Conservation (phyloP, 2,797 vertebrate genomes). For the Chelonia mydas region DNA sequence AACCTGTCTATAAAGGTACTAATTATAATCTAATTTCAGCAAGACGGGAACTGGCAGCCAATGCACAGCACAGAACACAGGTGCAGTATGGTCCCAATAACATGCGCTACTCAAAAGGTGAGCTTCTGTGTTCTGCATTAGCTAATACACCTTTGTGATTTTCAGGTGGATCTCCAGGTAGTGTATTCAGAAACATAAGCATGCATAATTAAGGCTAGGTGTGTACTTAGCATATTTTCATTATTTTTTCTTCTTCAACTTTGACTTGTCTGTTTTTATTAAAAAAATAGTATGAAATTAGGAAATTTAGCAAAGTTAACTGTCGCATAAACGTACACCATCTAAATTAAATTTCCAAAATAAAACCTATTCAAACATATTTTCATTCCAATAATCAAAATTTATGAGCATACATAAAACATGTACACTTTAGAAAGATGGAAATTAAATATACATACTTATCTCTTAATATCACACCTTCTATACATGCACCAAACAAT, state of each 20-base stretch:
- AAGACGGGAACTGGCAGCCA: background rate
- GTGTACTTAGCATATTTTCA: background rate
- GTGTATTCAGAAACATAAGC: background rate
- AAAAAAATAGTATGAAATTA: background rate
- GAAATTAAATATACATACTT: constrained; percentile 84
- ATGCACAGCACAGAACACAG: background rate
- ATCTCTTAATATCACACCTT: constrained; percentile 93
- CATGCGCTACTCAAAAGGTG: background rate
- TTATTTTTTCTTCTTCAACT: background rate
- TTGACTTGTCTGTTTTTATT: background rate
- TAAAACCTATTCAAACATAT: background rate
- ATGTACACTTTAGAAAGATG: background rate
- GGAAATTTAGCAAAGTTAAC: background rate
- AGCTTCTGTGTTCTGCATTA: background rate
- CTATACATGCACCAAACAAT: constrained; percentile 94
- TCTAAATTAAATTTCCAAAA: background rate
- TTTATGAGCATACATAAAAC: background rate
- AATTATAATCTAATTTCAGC: background rate
- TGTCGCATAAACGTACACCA: background rate
- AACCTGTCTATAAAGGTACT: too few species aligned
- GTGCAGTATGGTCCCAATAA: background rate
- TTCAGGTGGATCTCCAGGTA: background rate
- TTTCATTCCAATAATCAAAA: background rate
- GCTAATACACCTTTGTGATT: fast-evolving
- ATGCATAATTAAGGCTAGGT: background rate